Evolutionary conservation across 2,888 invertebrate genomes (phyloP), one percentile per base, ranked within the genome.

Genomic region (Gerosis bhagava): DNA sequence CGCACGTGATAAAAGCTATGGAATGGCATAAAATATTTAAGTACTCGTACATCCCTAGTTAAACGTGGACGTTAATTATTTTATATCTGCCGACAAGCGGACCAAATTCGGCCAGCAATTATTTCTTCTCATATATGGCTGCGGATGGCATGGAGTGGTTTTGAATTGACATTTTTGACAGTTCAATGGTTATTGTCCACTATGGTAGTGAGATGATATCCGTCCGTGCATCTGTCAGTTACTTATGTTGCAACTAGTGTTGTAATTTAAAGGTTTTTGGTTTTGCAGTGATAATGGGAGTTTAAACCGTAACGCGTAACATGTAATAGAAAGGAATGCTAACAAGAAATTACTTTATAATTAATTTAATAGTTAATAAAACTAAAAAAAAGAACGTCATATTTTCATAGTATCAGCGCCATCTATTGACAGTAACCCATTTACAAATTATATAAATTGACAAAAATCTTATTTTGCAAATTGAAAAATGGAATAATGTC

Each of bases 111-210:
- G 36, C 5, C 8, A 6, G 45, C 45, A 45, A 45, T 45, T 45
- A 45, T 45, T 36, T 40, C 25, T 31, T 17, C 15, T 19, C 45
- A 12, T 37, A 45, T 31, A 45, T 8, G 45, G 45, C 15, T 29
- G 15, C 25, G 31, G 45, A 37, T 37, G 45, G 31, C 45, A 25
- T 32, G 31, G 25, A 32, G 45, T 29, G 31, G 45, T 32, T 39
- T 39, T 39, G 19, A 45, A 45, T 45, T 45, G 45, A 45, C 37
- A 32, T 25, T 45, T 43, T 37, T 39, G 45, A 45, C 45, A 45
- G 37, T 24, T 45, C 45, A 45, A 45, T 45, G 45, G 31, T 37
- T 25, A 31, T 37, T 37, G 22, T 28, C n/a, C n/a, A n/a, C n/a
- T n/a, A n/a, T n/a, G n/a, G 13, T 44, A 12, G 5, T 2, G 24